These are phyloP conservation scores for Archilochus colubris DNA, from an alignment of 2,113 vertebrate genomes.

Conservation along the genomic window DNA sequence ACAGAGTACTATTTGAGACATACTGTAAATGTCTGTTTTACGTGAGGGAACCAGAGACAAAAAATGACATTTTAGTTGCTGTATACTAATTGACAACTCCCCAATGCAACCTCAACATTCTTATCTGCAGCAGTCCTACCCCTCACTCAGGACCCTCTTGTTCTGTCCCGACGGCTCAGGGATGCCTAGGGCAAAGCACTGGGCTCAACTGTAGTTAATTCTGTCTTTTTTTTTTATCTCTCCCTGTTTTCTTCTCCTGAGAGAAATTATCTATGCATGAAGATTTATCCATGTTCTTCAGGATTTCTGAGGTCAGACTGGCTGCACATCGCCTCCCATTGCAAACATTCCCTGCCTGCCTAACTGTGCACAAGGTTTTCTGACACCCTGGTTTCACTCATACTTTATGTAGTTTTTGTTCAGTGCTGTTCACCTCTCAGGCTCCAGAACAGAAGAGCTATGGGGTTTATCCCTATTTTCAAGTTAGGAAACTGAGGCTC, in stretches of 20 bases:
- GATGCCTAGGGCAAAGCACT: background rate
- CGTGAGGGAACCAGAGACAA: background rate
- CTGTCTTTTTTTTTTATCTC: background rate
- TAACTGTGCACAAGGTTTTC: background rate
- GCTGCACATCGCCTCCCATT: background rate
- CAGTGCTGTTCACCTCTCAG: background rate
- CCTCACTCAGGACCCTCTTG: background rate
- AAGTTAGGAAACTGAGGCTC: background rate
- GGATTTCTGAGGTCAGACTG: background rate
- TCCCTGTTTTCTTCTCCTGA: background rate
- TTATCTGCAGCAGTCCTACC: background rate
- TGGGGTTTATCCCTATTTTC: background rate
- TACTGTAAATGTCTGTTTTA: background rate
- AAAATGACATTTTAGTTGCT: background rate
- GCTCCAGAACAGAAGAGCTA: background rate
- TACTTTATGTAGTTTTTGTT: background rate
- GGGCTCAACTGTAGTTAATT: background rate
- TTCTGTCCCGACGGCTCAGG: rapidly evolving
- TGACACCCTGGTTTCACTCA: background rate
- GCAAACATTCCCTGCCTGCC: background rate
- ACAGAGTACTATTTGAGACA: background rate
- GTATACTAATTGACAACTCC: background rate
- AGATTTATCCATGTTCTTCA: background rate
- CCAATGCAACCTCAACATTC: rapidly evolving
- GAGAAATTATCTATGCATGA: background rate